Conservation (phyloP, 92 coral and sea anemone genomes). For the Muricea muricata region DNA sequence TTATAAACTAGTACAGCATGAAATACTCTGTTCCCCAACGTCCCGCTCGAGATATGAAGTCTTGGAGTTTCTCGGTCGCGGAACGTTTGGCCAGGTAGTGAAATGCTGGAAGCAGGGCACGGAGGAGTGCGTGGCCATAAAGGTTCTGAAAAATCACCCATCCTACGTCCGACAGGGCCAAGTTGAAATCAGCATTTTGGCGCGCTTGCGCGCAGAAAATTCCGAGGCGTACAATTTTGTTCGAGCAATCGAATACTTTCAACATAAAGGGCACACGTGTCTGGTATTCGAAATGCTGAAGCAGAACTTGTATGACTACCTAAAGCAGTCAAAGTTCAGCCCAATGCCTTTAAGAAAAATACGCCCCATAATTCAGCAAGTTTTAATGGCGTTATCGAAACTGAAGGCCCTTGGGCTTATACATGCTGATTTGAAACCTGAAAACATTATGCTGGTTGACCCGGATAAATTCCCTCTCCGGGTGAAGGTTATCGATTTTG, state of each 20-base stretch:
- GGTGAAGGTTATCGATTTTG: conserved; percentile 97
- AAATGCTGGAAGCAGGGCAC: conserved; percentile 99
- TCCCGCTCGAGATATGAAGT: conserved; percentile 85
- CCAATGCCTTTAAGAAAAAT: conserved; percentile 90
- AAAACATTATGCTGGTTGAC: conserved; percentile 94
- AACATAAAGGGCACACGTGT: conserved; percentile 95
- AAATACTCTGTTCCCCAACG: conserved; percentile 88
- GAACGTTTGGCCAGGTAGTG: conserved; percentile 97
- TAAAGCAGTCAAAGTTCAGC: conserved; percentile 94
- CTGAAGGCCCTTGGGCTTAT: conserved; percentile 86
- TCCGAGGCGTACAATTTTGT: conserved; percentile 98
- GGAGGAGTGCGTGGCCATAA: conserved; percentile 90
- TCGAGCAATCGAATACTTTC: conserved; percentile 97
- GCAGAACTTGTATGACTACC: conserved; percentile 92
- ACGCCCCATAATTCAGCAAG: conserved; percentile 97
- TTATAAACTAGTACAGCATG: conserved; percentile 90
- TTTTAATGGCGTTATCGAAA: conserved; percentile 91
- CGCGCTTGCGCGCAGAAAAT: conserved; percentile 93
- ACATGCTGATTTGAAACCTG: conserved; percentile 97
- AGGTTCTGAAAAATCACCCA: conserved; percentile 96
- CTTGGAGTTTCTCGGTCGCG: conserved; percentile 96
- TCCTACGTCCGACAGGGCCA: conserved; percentile 99
- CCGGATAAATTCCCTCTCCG: conserved; percentile 96
- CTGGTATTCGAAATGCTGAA: conserved; percentile 97
- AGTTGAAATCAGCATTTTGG: conserved; percentile 93